Evolutionary conservation across 2,797 vertebrate genomes (phyloP).

Genomic region (Cyclopterus lumpus): DNA sequence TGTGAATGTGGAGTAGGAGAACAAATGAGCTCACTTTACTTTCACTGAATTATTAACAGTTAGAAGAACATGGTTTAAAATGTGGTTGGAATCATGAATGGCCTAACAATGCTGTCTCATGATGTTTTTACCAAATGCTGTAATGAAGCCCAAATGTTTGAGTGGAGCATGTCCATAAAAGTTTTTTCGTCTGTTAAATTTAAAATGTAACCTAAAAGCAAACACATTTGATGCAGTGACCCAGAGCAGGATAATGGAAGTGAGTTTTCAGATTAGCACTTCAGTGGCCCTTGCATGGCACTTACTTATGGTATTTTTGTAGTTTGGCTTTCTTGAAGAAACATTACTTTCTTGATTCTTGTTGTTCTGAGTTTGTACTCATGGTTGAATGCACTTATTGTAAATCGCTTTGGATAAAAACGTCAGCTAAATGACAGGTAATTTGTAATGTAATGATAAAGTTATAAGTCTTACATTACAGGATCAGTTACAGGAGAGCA

Average conservation of each 20-base stretch:
- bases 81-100: slow-evolving; percentile 30
- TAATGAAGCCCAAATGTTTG: slow-evolving; percentile 59
- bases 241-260: slow-evolving; percentile 36
- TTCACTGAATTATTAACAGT: slow-evolving; percentile 38
- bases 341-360: too few relatives aligned
- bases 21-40: slow-evolving; percentile 29
- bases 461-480: slow-evolving; percentile 49
- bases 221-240: slow-evolving; percentile 40
- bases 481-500: slow-evolving; percentile 50
- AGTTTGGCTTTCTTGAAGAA: too few relatives aligned
- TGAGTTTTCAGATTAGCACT: neutral
- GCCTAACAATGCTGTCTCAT: slow-evolving; percentile 33
- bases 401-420: too few relatives aligned
- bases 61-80: slow-evolving; percentile 39
- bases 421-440: too few relatives aligned
- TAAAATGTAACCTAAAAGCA: slow-evolving; percentile 41
- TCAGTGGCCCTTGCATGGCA: too few relatives aligned
- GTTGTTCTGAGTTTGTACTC: too few relatives aligned
- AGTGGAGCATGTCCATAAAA: slow-evolving; percentile 48
- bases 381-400: too few relatives aligned
- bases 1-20: slow-evolving; percentile 45
- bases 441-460: slow-evolving; percentile 1
- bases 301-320: too few relatives aligned
- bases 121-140: slow-evolving; percentile 37
- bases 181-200: slow-evolving; percentile 56